A percentile compares a stretch with the other conserved stretches of the same genome.
phyloP scores from a whole-genome alignment of 2,888 invertebrate species.

The Hartigia nigra region DNA sequence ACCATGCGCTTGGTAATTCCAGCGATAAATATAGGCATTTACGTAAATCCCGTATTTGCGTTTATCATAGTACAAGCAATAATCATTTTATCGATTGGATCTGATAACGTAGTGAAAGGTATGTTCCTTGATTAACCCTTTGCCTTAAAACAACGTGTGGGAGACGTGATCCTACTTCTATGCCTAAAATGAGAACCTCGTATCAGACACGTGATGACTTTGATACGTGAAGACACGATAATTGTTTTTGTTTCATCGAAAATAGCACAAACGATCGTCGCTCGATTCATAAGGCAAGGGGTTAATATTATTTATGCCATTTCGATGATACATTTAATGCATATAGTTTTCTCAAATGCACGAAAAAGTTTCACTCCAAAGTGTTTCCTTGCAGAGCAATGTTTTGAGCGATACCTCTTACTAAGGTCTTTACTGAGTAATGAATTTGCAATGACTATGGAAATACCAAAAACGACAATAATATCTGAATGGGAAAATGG shows the following conservation, averaged over 20 bases:
- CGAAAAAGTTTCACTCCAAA: conserved; percentile 71
- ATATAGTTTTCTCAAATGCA: conserved; percentile 50
- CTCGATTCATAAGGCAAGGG: too few species aligned
- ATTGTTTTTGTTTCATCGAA: too few species aligned
- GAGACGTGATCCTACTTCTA: too few species aligned
- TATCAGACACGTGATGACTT: too few species aligned
- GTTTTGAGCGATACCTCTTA: conserved; percentile 47
- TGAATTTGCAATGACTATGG: conserved; percentile 55
- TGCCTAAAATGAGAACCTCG: too few species aligned
- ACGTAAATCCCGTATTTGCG: conserved; percentile 80
- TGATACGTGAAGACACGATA: too few species aligned
- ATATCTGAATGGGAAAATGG: conserved; percentile 51
- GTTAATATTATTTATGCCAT: neutral
- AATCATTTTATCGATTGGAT: conserved; percentile 66
- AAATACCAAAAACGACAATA: conserved; percentile 37
- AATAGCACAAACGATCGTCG: too few species aligned
- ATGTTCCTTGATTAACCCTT: conserved; percentile 6
- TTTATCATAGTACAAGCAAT: conserved; percentile 76
- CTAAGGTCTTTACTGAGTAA: conserved; percentile 51
- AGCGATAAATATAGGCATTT: conserved; percentile 77
- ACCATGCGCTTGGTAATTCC: conserved; percentile 79
- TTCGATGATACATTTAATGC: neutral
- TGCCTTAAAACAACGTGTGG: too few species aligned
- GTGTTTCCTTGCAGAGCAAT: conserved; percentile 49
- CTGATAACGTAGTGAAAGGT: conserved; percentile 58